These are phyloP conservation scores for Mohoua ochrocephala DNA, from an alignment of 2,113 vertebrate species.

Conservation along the genomic window DNA sequence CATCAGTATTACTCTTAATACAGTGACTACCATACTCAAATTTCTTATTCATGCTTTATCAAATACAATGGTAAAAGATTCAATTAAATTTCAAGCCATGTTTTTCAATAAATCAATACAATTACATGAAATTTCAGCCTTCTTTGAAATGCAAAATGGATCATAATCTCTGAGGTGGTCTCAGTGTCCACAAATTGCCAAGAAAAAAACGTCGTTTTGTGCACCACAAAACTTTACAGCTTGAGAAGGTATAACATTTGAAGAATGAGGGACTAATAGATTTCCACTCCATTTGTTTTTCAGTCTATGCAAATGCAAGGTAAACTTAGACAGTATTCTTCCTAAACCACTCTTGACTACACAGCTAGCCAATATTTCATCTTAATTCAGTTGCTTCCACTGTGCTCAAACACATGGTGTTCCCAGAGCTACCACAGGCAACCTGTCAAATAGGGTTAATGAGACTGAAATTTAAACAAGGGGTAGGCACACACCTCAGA, in stretches of 20 bases:
- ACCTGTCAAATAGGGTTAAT: background rate
- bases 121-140: background rate
- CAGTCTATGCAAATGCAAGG: background rate
- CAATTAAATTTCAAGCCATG: background rate
- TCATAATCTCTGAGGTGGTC: background rate
- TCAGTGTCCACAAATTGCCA: background rate
- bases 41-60: background rate
- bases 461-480: background rate
- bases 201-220: background rate
- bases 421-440: background rate
- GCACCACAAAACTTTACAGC: background rate
- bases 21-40: background rate
- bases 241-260: background rate
- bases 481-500: background rate
- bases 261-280: background rate
- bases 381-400: background rate
- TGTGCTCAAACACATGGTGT: fast-evolving
- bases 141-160: background rate
- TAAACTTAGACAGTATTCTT: background rate
- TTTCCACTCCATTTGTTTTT: background rate
- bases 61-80: background rate
- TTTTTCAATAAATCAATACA: background rate
- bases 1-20: background rate
- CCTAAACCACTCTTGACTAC: background rate
- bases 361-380: background rate